Evolutionary conservation across 2,888 invertebrate species (phyloP), one percentile per base, ranked within the genome.

Genomic region (Pomacea canaliculata): DNA sequence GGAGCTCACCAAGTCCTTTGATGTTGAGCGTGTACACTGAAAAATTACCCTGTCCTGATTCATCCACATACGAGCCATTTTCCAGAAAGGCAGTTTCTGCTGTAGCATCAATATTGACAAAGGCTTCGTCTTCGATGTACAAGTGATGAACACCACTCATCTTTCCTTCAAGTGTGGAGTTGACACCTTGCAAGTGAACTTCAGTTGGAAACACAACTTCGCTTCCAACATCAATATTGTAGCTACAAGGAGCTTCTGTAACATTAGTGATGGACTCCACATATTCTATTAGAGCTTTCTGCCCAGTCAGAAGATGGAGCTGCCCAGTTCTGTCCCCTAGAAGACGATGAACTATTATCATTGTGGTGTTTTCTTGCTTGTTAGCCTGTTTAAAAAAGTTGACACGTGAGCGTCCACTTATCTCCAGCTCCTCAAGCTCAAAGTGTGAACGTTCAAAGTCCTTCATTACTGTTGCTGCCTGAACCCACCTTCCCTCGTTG

Each of bases 191-290:
- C 65, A 87, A 71, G 72, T 84, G 85, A 7, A 85, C 84, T 67
- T 86, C 86, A 9, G 86, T 85, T 37, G 87, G 87, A 66, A 87
- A 81, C 19, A 87, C 73, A 8, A 86, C 63, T 70, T 85, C 85
- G 46, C 83, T 82, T 16, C 79, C 83, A 66, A 83, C 48, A 71
- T 87, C 87, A 66, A 86, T 84, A 51, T 84, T 82, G 78, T 82
- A 87, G 73, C 86, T 84, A 18, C 86, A 83, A 0, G 86, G 86
- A 4, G 87, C 87, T 76, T 87, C 87, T 12, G 87, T 87, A 0
- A 82, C 75, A 75, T 87, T 87, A 48, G 78, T 79, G n/a, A 81
- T 76, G 2, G 86, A 86, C 60, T 85, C 86, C 1, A 85, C 79
- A 74, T 85, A 85, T 67, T 87, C 87, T 5, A 83, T 77, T 67